Evolutionary conservation across 2,888 invertebrate genomes (phyloP).

Genomic region (Eulithis testata): DNA sequence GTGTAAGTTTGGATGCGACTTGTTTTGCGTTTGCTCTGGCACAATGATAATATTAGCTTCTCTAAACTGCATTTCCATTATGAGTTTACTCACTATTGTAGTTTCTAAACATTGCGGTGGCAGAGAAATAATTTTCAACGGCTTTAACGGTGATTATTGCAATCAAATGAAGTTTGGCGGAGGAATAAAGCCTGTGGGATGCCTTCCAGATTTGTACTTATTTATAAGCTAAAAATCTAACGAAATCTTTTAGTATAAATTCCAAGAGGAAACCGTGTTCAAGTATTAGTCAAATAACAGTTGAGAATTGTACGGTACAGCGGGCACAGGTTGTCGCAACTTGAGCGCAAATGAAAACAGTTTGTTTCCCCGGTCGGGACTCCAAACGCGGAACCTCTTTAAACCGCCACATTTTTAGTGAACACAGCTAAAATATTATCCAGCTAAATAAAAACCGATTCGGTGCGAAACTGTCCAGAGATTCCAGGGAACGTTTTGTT

Average conservation of each 20-base stretch:
- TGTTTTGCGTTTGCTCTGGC: slow-evolving; percentile 48
- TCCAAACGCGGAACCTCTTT: slow-evolving; percentile 55
- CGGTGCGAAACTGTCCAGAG: slow-evolving; percentile 45
- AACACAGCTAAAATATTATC: slow-evolving; percentile 56
- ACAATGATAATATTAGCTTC: slow-evolving; percentile 38
- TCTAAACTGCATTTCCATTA: slow-evolving; percentile 37
- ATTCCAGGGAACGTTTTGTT: slow-evolving; percentile 47
- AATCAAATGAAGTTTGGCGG: slow-evolving; percentile 4
- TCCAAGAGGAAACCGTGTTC: slow-evolving; percentile 27
- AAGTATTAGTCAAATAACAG: slow-evolving; percentile 43
- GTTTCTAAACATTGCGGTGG: slow-evolving; percentile 21
- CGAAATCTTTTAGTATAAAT: slow-evolving; percentile 11
- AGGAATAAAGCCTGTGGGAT: not conserved
- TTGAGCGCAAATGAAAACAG: slow-evolving; percentile 64
- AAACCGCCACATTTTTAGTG: slow-evolving; percentile 51
- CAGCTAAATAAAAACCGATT: slow-evolving; percentile 56
- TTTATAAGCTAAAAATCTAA: slow-evolving; percentile 17
- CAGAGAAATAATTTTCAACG: slow-evolving; percentile 19
- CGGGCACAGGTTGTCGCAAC: slow-evolving; percentile 53
- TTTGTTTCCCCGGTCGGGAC: slow-evolving; percentile 57
- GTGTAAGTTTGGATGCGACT: slow-evolving; percentile 59
- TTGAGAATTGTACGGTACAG: slow-evolving; percentile 46
- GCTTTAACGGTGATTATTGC: slow-evolving; percentile 10
- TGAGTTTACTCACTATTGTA: slow-evolving; percentile 25
- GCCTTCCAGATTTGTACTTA: slow-evolving; percentile 3